Evolutionary conservation across 2,113 vertebrate genomes (phyloP).

Genomic region (Vulpes vulpes): DNA sequence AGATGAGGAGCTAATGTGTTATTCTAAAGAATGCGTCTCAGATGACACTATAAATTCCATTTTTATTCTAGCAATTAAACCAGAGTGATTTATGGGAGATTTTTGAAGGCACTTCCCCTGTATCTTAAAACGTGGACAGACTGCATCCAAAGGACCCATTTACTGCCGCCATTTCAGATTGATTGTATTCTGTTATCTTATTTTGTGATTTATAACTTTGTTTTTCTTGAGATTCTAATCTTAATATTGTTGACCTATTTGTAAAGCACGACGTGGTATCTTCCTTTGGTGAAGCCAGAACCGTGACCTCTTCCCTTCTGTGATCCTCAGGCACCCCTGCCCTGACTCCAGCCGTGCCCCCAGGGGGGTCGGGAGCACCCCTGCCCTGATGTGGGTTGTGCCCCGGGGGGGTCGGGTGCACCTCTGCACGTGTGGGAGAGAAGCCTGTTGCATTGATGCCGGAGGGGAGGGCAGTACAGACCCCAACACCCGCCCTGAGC

Average conservation of each 20-base stretch:
- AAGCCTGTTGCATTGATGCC: accelerated
- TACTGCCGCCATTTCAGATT: neutral
- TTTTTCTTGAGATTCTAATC: conserved; percentile 51
- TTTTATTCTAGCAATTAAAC: conserved; percentile 67
- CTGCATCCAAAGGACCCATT: neutral
- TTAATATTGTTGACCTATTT: neutral
- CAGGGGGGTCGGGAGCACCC: accelerated
- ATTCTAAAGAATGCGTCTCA: conserved; percentile 48
- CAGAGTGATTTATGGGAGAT: conserved; percentile 54
- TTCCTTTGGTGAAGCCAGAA: neutral
- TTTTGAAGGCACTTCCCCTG: neutral
- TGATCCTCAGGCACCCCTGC: accelerated
- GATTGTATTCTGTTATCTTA: conserved; percentile 56
- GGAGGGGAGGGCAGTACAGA: neutral
- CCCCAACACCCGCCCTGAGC: accelerated
- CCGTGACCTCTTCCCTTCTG: neutral
- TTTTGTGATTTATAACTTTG: conserved; percentile 57
- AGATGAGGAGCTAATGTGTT: neutral
- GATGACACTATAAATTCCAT: neutral
- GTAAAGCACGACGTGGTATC: neutral
- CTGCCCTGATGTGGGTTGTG: accelerated
- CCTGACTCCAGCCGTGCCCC: neutral
- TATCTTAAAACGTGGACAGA: conserved; percentile 35
- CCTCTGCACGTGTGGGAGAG: accelerated
- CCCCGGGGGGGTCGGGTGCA: accelerated